Conservation (phyloP, 2,888 invertebrate genomes). For the Dorcus hopei region DNA sequence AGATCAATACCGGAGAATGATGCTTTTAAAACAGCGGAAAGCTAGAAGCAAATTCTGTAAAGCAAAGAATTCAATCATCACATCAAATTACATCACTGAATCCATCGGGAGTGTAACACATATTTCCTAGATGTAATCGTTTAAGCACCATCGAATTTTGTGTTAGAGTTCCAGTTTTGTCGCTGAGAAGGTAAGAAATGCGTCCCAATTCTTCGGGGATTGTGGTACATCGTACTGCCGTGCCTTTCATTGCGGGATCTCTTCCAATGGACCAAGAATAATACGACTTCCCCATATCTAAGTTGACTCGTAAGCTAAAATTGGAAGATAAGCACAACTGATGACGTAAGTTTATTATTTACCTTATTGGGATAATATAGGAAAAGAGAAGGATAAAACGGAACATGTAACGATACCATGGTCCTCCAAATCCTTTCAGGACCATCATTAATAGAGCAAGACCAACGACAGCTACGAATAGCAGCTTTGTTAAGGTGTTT, state of each 20-base stretch:
- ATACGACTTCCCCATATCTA: slow-evolving; percentile 97
- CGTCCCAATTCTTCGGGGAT: slow-evolving; percentile 98
- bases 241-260: slow-evolving; percentile 89
- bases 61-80: neutral
- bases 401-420: slow-evolving; percentile 96
- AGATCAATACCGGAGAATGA: slow-evolving; percentile 40
- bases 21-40: slow-evolving; percentile 49
- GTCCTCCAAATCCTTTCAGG: slow-evolving; percentile 93
- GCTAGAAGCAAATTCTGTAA: slow-evolving; percentile 36
- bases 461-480: slow-evolving; percentile 87
- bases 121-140: slow-evolving; percentile 90
- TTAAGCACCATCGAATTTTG: slow-evolving; percentile 99
- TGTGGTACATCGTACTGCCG: slow-evolving; percentile 94
- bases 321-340: neutral
- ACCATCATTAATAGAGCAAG: slow-evolving; percentile 93
- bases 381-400: slow-evolving; percentile 96
- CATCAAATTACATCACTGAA: slow-evolving; percentile 68
- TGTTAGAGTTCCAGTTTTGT: slow-evolving; percentile 97
- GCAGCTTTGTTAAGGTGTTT: slow-evolving; percentile 92
- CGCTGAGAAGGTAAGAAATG: slow-evolving; percentile 93
- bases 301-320: slow-evolving; percentile 87
- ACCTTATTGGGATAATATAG: slow-evolving; percentile 97
- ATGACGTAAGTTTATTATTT: slow-evolving; percentile 29
- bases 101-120: slow-evolving; percentile 81
- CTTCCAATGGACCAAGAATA: slow-evolving; percentile 96